phyloP scores from a whole-genome alignment of 1,140 invertebrate genomes.

The Listronotus bonariensis region DNA sequence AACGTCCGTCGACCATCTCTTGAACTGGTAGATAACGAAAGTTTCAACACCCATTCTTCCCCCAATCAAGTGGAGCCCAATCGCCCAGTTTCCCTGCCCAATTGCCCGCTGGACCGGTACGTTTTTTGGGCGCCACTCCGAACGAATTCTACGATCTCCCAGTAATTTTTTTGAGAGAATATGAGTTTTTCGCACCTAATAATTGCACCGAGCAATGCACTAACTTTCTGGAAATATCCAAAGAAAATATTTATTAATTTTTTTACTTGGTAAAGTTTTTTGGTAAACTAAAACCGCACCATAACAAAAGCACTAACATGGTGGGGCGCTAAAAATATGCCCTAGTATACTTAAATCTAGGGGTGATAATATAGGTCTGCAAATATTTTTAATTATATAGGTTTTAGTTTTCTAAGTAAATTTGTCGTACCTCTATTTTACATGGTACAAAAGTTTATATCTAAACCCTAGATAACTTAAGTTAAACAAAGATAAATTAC shows the following conservation, averaged over 20 bases:
- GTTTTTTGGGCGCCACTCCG: conserved; percentile 63
- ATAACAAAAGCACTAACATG: conserved; percentile 8
- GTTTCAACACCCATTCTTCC: conserved; percentile 71
- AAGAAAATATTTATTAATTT: not conserved
- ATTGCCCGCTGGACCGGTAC: conserved; percentile 61
- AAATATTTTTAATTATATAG: no score
- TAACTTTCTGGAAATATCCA: conserved; percentile 11
- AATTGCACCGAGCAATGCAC: conserved; percentile 24
- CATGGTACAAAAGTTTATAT: no score
- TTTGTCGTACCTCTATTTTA: no score
- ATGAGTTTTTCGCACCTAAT: conserved; percentile 11
- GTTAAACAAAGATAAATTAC: no score
- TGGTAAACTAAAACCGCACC: conserved; percentile 3
- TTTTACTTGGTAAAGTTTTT: not conserved
- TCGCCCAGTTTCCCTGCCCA: conserved; percentile 51
- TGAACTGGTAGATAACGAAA: conserved; percentile 77
- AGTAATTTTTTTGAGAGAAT: conserved; percentile 43
- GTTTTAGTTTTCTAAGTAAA: no score
- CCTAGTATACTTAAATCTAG: no score
- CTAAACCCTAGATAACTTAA: no score
- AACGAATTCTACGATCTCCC: conserved; percentile 59
- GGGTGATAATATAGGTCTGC: no score
- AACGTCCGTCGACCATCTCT: conserved; percentile 69
- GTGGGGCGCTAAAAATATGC: conserved; percentile 4
- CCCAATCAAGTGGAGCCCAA: conserved; percentile 27